Base-by-base conservation (phyloP, 1,140 invertebrate species). In the Drosophila varians region DNA sequence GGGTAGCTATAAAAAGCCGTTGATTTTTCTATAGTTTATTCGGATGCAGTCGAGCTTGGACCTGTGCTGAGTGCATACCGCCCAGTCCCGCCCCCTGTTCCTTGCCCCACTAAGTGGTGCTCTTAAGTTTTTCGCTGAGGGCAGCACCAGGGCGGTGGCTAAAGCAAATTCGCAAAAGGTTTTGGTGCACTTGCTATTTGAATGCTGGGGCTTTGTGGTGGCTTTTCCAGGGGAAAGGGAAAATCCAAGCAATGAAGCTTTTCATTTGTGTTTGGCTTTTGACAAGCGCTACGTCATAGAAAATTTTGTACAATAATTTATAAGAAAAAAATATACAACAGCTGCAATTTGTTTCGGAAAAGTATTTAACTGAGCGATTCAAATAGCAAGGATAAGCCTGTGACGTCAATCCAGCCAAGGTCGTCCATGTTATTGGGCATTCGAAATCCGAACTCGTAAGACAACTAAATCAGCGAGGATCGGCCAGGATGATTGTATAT, bases 21-120 rank as follows among this genome's bases (percentile, higher is more conserved):
- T 76, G 80, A 84, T 80, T 80, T 79, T 84, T 84, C 80, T 84
- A 84, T 86, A 84, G 80, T 86, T 84, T 84, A 84, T 84, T 84
- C 80, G 80, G 76, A 86, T 84, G 76, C 80, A 86, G 76, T 80
- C 76, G 55, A 84, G 80, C 80, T 61, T 86, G 80, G 34, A 57
- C 46, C 51, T 64, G 82, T 57, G 62, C 72, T 86, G 77, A 84
- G 79, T 84, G 68, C 80, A 51, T 66, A 52, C 74, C 70, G 11
- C 28, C 60, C 1, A 11, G 14, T 38, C 4, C 36, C 23, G 5
- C 12, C 53, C 3, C 19, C 43, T 19, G 4, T 8, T 43, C 21
- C 49, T 34, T 18, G 12, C n/a, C 42, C 26, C 58, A 31, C 34
- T 71, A 84, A 84, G 80, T 84, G 80, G 76, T 86, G 72, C 80